phyloP scores from a whole-genome alignment of 2,888 invertebrate genomes.

The Diarsia brunnea region DNA sequence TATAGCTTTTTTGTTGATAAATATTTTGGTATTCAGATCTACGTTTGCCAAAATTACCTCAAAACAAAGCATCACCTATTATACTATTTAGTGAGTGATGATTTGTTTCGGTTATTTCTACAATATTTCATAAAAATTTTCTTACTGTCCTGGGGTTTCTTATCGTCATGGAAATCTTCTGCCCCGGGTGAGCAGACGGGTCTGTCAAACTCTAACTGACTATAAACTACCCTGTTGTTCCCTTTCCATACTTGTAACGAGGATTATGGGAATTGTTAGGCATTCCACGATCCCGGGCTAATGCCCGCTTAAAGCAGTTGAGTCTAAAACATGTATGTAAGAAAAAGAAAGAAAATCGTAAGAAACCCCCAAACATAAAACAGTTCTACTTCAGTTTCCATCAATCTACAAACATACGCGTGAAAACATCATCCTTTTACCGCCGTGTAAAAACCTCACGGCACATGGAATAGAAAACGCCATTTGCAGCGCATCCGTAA shows the following conservation, averaged over 20 bases:
- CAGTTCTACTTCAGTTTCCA: constrained; percentile 46
- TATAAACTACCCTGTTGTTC: too few relatives aligned
- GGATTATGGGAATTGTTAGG: too few relatives aligned
- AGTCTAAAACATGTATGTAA: background rate
- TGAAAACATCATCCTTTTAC: constrained; percentile 51
- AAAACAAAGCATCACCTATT: background rate
- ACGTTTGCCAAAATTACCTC: background rate
- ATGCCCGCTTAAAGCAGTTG: too few relatives aligned
- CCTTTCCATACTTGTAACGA: too few relatives aligned
- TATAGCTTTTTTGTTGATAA: background rate
- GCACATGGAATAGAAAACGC: constrained; percentile 77
- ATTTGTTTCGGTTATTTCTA: background rate
- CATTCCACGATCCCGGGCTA: too few relatives aligned
- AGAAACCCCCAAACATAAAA: constrained; percentile 29
- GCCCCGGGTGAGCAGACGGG: too few relatives aligned
- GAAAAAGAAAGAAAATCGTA: constrained; percentile 16
- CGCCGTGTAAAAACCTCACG: constrained; percentile 66
- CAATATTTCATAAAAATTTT: background rate
- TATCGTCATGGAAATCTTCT: too few relatives aligned
- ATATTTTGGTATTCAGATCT: background rate
- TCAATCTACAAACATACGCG: constrained; percentile 40
- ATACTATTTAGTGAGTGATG: background rate
- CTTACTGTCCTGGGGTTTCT: too few relatives aligned
- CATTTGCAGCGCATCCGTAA: constrained; percentile 80
- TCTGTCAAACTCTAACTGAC: too few relatives aligned